A percentile compares a stretch with the other conserved stretches of the same genome.
Conservation (phyloP, 1,140 invertebrate species). For the Drosophila ficusphila region DNA sequence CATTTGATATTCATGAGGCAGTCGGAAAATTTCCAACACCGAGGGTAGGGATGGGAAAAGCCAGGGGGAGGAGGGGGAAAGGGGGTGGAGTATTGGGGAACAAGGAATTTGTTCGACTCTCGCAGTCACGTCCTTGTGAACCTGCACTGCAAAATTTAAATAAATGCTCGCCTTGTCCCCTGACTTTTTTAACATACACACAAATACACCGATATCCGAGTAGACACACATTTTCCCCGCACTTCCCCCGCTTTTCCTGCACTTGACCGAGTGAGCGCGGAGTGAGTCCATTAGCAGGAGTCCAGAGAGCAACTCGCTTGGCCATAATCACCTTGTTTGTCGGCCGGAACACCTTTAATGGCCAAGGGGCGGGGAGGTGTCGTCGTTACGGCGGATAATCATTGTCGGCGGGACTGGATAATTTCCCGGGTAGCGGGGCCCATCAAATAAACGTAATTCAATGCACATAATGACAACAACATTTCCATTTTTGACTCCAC, state of each 20-base stretch:
- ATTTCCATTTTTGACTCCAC: slow-evolving; percentile 68
- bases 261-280: slow-evolving; percentile 15
- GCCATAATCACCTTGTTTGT: slow-evolving; percentile 78
- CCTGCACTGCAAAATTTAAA: slow-evolving; percentile 69
- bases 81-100: no score
- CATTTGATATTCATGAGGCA: slow-evolving; percentile 75
- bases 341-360: slow-evolving; percentile 73
- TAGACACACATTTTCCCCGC: background rate
- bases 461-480: slow-evolving; percentile 78
- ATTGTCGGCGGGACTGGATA: slow-evolving; percentile 30
- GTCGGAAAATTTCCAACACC: slow-evolving; percentile 22
- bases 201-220: slow-evolving; percentile 9
- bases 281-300: slow-evolving; percentile 64
- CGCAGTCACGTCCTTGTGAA: slow-evolving; percentile 61
- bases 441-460: slow-evolving; percentile 79
- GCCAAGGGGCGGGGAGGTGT: slow-evolving; percentile 21
- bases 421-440: slow-evolving; percentile 3
- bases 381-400: slow-evolving; percentile 74
- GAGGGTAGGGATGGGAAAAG: background rate
- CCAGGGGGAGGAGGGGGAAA: no score
- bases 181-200: slow-evolving; percentile 17
- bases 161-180: slow-evolving; percentile 55
- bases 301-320: slow-evolving; percentile 63
- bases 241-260: slow-evolving; percentile 1
- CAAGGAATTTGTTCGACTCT: slow-evolving; percentile 33